Evolutionary conservation across 2,888 invertebrate genomes (phyloP).

Genomic region (Andrena marginata): DNA sequence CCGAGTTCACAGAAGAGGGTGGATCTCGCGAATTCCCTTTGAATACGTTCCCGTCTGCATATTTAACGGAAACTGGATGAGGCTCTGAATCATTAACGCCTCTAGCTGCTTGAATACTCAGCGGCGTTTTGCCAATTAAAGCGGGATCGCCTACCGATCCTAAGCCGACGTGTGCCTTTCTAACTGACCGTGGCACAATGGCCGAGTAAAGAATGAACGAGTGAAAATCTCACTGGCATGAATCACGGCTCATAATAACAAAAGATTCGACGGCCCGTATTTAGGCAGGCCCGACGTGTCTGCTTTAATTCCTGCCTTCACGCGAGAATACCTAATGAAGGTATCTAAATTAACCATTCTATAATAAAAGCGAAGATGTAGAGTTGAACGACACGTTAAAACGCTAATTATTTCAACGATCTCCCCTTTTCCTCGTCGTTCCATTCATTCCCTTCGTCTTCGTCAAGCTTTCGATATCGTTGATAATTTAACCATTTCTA

Average conservation of each 20-base stretch:
- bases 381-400: too few species aligned
- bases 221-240: slow-evolving; percentile 4
- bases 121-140: slow-evolving; percentile 21
- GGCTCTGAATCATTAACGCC: slow-evolving; percentile 19
- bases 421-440: background rate
- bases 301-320: background rate
- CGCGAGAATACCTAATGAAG: slow-evolving; percentile 4
- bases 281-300: slow-evolving; percentile 12
- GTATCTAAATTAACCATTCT: slow-evolving; percentile 1
- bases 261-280: slow-evolving; percentile 35
- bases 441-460: too few species aligned
- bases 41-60: background rate
- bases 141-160: slow-evolving; percentile 5
- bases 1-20: background rate
- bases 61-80: slow-evolving; percentile 32
- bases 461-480: too few species aligned
- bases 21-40: background rate
- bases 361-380: background rate
- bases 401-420: background rate
- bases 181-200: slow-evolving; percentile 22
- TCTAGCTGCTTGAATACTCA: background rate
- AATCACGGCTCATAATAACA: slow-evolving; percentile 39
- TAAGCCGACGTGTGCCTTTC: slow-evolving; percentile 36
- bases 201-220: slow-evolving; percentile 8
- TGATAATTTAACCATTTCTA: too few species aligned